Conservation (phyloP, 2,797 vertebrate genomes). For the Pangasius mekongensis region DNA sequence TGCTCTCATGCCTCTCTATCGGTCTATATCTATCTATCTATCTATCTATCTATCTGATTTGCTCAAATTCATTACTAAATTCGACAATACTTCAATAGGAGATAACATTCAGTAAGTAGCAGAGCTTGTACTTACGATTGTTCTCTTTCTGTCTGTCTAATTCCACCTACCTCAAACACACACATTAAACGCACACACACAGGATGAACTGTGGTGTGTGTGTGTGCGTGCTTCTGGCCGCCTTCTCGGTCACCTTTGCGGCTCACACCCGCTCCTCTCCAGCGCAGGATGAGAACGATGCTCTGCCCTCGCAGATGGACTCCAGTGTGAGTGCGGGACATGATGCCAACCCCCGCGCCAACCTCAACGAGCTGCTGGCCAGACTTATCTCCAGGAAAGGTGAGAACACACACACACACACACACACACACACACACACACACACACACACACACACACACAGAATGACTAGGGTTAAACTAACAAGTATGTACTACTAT, state of each 20-base stretch:
- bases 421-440: background rate
- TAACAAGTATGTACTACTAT: background rate
- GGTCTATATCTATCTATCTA: background rate
- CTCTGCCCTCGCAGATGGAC: constrained; percentile 70
- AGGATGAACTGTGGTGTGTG: constrained; percentile 71
- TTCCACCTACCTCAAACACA: constrained; percentile 40
- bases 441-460: background rate
- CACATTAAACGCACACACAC: constrained; percentile 54
- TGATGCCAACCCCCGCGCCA: constrained; percentile 77
- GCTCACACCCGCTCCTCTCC: constrained; percentile 77
- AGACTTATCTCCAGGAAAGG: constrained; percentile 92
- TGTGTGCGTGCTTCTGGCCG: constrained; percentile 83
- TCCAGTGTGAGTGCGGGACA: constrained; percentile 61
- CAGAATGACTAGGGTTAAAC: background rate
- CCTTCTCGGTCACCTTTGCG: constrained; percentile 80
- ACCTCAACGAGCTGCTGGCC: constrained; percentile 84
- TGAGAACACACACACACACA: constrained; percentile 56
- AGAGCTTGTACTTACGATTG: constrained; percentile 1
- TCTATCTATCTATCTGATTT: background rate
- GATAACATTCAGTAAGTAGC: background rate
- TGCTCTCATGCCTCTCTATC: too few relatives aligned
- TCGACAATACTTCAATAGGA: too few relatives aligned
- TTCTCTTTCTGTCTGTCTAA: background rate
- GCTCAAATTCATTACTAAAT: background rate
- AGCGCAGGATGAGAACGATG: constrained; percentile 62